A percentile compares a stretch with the other conserved stretches of the same genome.
phyloP scores from a whole-genome alignment of 1,140 invertebrate species.

The Pseudomyrmex dendroicus region DNA sequence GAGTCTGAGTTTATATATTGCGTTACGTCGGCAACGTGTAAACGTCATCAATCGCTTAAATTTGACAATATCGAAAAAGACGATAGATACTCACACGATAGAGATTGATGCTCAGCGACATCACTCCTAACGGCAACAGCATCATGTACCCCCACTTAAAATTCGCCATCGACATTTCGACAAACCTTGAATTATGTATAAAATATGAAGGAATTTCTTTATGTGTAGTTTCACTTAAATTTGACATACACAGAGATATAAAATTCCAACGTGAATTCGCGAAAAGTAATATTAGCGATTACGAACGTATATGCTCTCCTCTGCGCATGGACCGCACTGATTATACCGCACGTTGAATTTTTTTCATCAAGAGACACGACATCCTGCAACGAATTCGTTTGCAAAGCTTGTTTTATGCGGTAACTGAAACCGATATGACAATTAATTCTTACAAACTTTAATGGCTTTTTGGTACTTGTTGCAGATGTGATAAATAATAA shows the following conservation, averaged over 20 bases:
- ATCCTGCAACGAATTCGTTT: neutral
- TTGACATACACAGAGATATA: neutral
- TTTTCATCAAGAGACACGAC: neutral
- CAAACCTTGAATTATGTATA: slow-evolving; percentile 33
- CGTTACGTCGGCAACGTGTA: neutral
- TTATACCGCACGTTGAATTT: neutral
- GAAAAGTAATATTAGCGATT: neutral
- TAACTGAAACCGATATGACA: slow-evolving; percentile 6
- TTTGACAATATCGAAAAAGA: neutral
- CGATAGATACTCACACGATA: slow-evolving; percentile 44
- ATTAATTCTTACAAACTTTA: too few species aligned
- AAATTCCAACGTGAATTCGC: neutral
- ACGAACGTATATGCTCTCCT: slow-evolving; percentile 25
- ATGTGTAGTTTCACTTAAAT: neutral
- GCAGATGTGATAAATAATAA: too few species aligned
- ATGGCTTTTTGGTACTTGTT: too few species aligned
- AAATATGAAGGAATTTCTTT: neutral
- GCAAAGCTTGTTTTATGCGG: slow-evolving; percentile 35
- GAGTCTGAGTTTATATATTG: neutral
- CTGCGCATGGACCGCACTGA: slow-evolving; percentile 10
- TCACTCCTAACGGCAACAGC: slow-evolving; percentile 1
- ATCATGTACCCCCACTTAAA: neutral
- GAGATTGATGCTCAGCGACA: slow-evolving; percentile 34
- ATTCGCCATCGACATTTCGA: neutral
- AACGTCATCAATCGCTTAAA: neutral